Conservation (phyloP, 2,888 invertebrate species). For the Lycaena phlaeas region DNA sequence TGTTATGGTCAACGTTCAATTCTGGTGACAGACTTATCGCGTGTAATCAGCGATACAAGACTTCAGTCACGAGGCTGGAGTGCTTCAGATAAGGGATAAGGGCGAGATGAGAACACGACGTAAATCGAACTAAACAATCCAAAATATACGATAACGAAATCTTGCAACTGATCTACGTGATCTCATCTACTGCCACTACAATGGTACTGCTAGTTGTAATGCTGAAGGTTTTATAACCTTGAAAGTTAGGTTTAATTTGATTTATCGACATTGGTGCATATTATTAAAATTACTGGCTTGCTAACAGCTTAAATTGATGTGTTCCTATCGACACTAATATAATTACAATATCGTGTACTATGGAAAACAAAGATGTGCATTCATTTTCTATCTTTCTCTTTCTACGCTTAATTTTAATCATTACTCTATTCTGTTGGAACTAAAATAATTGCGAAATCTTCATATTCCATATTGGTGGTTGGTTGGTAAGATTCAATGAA, state of each 20-base stretch:
- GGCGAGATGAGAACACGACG: slow-evolving; percentile 30
- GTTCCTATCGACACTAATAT: no score
- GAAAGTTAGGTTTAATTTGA: neutral
- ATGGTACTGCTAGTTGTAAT: neutral
- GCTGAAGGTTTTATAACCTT: neutral
- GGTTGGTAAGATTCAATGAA: no score
- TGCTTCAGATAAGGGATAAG: slow-evolving; percentile 43
- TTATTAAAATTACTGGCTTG: no score
- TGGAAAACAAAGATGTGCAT: no score
- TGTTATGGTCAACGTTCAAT: neutral
- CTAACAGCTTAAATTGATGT: no score
- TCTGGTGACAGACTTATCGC: slow-evolving; percentile 26
- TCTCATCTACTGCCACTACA: neutral
- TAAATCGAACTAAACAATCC: neutral
- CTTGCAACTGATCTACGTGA: slow-evolving; percentile 3
- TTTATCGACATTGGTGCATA: no score
- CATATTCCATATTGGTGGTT: no score
- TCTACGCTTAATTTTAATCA: no score
- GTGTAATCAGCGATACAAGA: slow-evolving; percentile 23
- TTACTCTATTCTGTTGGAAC: no score
- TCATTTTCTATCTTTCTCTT: no score
- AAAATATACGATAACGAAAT: neutral
- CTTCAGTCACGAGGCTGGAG: slow-evolving; percentile 43
- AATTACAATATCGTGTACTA: no score
- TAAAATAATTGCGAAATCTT: no score